A percentile compares a stretch with the other conserved stretches of the same genome.
Evolutionary conservation across 2,888 invertebrate species (phyloP).

Genomic region (Cantharis lateralis): DNA sequence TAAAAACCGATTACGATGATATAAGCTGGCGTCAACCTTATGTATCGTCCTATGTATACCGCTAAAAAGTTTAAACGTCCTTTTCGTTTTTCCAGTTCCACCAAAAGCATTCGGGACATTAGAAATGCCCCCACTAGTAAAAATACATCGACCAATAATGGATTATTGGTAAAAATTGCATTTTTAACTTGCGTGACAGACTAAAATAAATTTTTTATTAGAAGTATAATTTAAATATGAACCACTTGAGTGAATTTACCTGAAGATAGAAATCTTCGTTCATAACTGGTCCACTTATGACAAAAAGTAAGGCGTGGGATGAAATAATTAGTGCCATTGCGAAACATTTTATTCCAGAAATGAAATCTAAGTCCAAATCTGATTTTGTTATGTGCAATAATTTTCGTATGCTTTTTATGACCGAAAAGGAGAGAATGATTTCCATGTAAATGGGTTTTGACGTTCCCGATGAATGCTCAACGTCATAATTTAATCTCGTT

Average conservation of each 20-base stretch:
- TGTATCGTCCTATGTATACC: constrained; percentile 68
- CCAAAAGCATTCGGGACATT: constrained; percentile 67
- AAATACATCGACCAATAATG: constrained; percentile 75
- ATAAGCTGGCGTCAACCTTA: constrained; percentile 77
- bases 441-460: constrained; percentile 35
- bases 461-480: constrained; percentile 28
- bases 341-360: constrained; percentile 62
- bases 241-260: constrained; percentile 51
- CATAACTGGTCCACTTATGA: constrained; percentile 69
- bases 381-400: constrained; percentile 62
- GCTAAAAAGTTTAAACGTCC: constrained; percentile 66
- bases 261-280: constrained; percentile 67
- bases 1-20: constrained; percentile 72
- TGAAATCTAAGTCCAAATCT: constrained; percentile 65
- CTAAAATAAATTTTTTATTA: constrained; percentile 53
- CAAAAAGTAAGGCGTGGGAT: constrained; percentile 70
- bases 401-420: constrained; percentile 64
- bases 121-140: constrained; percentile 73
- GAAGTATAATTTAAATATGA: too few relatives aligned
- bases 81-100: constrained; percentile 69
- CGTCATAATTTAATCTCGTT: constrained; percentile 36
- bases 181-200: constrained; percentile 62
- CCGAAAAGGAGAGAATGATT: constrained; percentile 60
- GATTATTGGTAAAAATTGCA: constrained; percentile 68
- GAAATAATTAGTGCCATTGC: constrained; percentile 70